A percentile compares a stretch with the other conserved stretches of the same genome.
Evolutionary conservation across 2,888 invertebrate genomes (phyloP).

Genomic region (Coelopa pilipes): DNA sequence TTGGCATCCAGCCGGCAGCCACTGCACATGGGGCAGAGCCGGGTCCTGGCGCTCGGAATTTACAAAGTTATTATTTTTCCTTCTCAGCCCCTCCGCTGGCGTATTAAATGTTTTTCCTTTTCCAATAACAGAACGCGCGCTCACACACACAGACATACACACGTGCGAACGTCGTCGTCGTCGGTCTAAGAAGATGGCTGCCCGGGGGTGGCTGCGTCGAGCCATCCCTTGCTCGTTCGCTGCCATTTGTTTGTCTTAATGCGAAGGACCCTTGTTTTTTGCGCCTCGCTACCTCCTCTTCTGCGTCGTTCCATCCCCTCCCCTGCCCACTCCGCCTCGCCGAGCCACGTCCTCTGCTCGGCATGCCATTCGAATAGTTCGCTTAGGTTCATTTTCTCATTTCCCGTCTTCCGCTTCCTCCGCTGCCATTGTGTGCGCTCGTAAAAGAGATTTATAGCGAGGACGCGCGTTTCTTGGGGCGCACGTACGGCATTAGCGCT

Average conservation of each 20-base stretch:
- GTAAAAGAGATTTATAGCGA: constrained; percentile 66
- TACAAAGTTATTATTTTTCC: constrained; percentile 14
- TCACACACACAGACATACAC: constrained; percentile 19
- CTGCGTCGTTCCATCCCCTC: constrained; percentile 44
- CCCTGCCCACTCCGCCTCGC: not conserved
- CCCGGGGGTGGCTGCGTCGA: constrained; percentile 44
- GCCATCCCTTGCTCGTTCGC: constrained; percentile 39
- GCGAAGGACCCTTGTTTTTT: constrained; percentile 48
- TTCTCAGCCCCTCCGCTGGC: constrained; percentile 15
- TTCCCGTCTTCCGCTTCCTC: constrained; percentile 39
- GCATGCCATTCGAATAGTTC: constrained; percentile 62
- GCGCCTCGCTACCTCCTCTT: constrained; percentile 50
- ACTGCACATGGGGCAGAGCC: not conserved
- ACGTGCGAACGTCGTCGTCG: constrained; percentile 7
- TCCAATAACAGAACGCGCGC: constrained; percentile 25
- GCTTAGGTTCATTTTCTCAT: constrained; percentile 63
- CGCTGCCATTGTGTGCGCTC: constrained; percentile 64
- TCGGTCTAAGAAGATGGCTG: constrained; percentile 51
- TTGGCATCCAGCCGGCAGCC: constrained; percentile 51
- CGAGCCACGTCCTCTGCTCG: constrained; percentile 40
- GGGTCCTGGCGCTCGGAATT: not conserved
- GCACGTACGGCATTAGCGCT: constrained; percentile 52
- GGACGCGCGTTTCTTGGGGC: constrained; percentile 63
- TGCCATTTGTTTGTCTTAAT: constrained; percentile 54
- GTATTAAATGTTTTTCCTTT: constrained; percentile 22